Conservation (phyloP, 2,113 vertebrate species). For the Cyrtonyx montezumae region DNA sequence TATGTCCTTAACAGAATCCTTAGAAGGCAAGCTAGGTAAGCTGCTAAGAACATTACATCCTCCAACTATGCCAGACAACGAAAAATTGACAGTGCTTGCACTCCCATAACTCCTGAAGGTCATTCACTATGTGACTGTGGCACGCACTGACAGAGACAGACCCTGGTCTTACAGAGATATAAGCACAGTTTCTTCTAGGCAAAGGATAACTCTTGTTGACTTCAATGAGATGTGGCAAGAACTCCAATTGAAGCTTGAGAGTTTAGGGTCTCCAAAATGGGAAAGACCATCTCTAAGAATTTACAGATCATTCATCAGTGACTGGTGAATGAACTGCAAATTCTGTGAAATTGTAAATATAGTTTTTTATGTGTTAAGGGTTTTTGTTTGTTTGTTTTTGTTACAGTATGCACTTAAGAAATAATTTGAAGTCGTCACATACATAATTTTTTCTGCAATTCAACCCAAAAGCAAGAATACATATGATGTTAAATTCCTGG, state of each 20-base stretch:
- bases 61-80: rapidly evolving
- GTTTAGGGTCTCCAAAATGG: neutral
- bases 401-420: no score
- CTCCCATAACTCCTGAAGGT: neutral
- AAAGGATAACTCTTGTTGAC: neutral
- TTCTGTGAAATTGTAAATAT: neutral
- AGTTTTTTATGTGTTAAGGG: neutral
- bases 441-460: neutral
- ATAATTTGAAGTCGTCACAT: neutral
- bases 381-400: neutral
- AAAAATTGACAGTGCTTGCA: neutral
- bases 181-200: neutral
- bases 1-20: neutral
- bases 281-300: neutral
- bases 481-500: neutral
- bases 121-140: neutral
- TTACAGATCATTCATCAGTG: neutral
- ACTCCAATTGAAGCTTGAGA: neutral
- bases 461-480: neutral
- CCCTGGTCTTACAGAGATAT: rapidly evolving
- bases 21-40: rapidly evolving
- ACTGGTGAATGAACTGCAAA: neutral
- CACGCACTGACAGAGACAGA: neutral
- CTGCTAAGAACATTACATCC: neutral
- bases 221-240: neutral